A percentile compares a stretch with the other conserved stretches of the same genome.
These are phyloP conservation scores for Chloroclysta siterata DNA, from an alignment of 2,888 invertebrate genomes.

Conservation along the genomic window DNA sequence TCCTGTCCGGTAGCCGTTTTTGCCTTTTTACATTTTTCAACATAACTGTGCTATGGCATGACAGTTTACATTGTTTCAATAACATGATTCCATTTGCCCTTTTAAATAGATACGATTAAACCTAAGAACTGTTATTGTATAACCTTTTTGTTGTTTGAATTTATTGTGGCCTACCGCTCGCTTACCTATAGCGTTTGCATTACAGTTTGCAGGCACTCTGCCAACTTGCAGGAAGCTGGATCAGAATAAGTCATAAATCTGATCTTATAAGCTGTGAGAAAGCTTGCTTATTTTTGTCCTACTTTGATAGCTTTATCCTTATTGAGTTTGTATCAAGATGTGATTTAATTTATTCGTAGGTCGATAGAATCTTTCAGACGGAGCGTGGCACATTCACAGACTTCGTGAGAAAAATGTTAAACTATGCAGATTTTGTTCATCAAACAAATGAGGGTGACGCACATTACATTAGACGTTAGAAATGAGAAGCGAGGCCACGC, in stretches of 20 bases:
- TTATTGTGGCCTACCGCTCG: slow-evolving; percentile 22
- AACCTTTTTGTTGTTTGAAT: slow-evolving; percentile 11
- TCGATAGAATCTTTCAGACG: slow-evolving; percentile 18
- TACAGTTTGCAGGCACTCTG: slow-evolving; percentile 24
- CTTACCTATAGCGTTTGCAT: slow-evolving; percentile 4
- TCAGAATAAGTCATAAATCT: slow-evolving; percentile 28
- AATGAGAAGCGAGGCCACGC: slow-evolving; percentile 63
- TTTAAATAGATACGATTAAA: background rate
- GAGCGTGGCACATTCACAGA: slow-evolving; percentile 50
- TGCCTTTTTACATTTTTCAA: too few species aligned
- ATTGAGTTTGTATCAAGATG: background rate
- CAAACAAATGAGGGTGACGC: slow-evolving; percentile 58
- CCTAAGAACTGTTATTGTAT: background rate
- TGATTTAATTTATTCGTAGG: slow-evolving; percentile 20
- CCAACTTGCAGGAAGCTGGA: slow-evolving; percentile 30
- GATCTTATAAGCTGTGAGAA: slow-evolving; percentile 16
- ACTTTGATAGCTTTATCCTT: slow-evolving; percentile 7
- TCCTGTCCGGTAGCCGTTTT: too few species aligned
- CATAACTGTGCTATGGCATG: too few species aligned
- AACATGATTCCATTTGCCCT: too few species aligned
- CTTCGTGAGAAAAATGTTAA: slow-evolving; percentile 59
- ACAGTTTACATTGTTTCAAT: too few species aligned
- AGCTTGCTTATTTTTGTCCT: slow-evolving; percentile 8
- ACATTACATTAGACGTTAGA: slow-evolving; percentile 48
- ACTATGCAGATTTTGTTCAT: slow-evolving; percentile 55